Evolutionary conservation across 2,113 vertebrate genomes (phyloP), one percentile per base, ranked within the genome.

Genomic region (Indicator maculatus): DNA sequence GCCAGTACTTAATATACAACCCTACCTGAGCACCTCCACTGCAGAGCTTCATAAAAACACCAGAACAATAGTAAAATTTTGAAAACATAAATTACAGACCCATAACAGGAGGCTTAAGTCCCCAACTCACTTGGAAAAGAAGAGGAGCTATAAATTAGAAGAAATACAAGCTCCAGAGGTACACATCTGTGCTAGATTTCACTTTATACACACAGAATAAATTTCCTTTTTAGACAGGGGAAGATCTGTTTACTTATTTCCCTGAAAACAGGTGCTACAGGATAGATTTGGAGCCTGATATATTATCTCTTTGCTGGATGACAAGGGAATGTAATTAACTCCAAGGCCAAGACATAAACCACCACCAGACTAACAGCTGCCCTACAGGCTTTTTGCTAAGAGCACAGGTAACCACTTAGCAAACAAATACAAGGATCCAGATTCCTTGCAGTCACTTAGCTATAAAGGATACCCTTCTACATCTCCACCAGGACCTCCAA

Each of bases 121-220:
- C 87, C 59, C 67, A 82, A 73, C 73, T 86, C 71, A 26, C 16
- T 81, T 67, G 47, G 61, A 90, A 79, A 80, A 90, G 70, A 92
- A 94, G 60, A 80, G 27, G 26, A 58, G 70, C 69, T 59, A 86
- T 95, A 95, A 97, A 97, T 97, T 83, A 78, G 19, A 90, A 56
- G 16, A 88, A 85, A 91, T 89, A 75, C 69, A 89, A 92, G 65
- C 80, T 90, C 69, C 38, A 64, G 72, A 95, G 94, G 41, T 55
- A 45, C 47, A 79, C 20, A 27, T 76, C 84, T 78, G 83, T 85
- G 52, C 74, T 89, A 89, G 61, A 94, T 86, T 86, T 94, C 50
- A 72, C 74, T 90, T 95, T 80, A 83, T 80, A 69, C 30, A 61
- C 38, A 53, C 28, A 79, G 58, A 95, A 95, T 95, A 96, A 96